Base-by-base conservation (phyloP, 2,113 vertebrate species). In the Nettapus auritus region DNA sequence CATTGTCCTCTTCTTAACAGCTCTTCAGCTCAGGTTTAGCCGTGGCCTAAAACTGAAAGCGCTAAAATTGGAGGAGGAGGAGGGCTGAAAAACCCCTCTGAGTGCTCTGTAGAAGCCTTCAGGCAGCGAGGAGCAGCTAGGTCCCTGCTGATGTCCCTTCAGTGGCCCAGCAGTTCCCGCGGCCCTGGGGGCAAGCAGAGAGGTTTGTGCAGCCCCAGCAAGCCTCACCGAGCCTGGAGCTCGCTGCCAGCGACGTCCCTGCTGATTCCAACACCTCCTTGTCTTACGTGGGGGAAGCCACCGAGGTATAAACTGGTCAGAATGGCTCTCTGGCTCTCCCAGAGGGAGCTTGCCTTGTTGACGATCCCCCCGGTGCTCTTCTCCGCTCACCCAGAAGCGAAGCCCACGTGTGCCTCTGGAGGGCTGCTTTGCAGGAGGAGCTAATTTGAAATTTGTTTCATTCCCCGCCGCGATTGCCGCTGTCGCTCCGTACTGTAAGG, bases 1-100 rank as follows among this genome's bases (percentile, higher is more conserved):
- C 77, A 86, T 93, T 96, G 86, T 96, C 74, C n/a, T 86, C 57
- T 26, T 95, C 77, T 95, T 94, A 92, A 66, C 83, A 82, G 80
- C 73, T 92, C 66, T 92, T 92, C 92, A 79, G 60, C 56, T 88
- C 64, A 89, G 66, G 38, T 67, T 96, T 83, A 94, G 76, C 80
- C 14, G 2, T 25, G 48, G 40, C 34, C 31, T 73, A 66, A 88
- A 93, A 76, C 23, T 82, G 67, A 22, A 29, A 40, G 64, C 50
- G 11, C 29, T 62, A 25, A 79, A 50, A 55, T 1, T 38, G 67
- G 52, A 76, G 53, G 56, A 36, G 70, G 23, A 44, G 21, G 55
- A 63, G 34, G 67, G 20, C 38, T 56, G 53, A 52, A 69, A 82
- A 86, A 64, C 59, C 31, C 18, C 18, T 56, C 15, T 17, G 25